A percentile compares a stretch with the other conserved stretches of the same genome.
phyloP scores from a whole-genome alignment of 2,113 vertebrate species.

The Andinoacara biseriatus region DNA sequence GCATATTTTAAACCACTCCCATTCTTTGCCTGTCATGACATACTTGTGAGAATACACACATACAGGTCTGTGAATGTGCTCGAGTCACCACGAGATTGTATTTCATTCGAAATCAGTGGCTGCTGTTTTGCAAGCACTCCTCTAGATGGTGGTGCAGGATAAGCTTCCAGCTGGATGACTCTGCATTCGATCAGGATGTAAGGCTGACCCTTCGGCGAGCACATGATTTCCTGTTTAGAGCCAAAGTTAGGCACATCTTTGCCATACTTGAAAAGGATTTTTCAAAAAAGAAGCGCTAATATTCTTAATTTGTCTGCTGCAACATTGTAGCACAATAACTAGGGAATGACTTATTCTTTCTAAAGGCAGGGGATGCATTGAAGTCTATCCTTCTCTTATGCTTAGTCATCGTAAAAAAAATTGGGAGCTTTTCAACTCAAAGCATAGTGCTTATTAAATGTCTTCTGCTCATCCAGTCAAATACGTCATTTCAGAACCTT shows the following conservation, averaged over 20 bases:
- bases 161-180: not conserved
- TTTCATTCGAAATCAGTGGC: not conserved
- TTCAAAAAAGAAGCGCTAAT: too few relatives aligned
- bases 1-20: not conserved
- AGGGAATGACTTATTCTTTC: too few relatives aligned
- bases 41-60: too few relatives aligned
- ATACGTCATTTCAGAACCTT: not conserved
- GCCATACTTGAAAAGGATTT: too few relatives aligned
- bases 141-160: conserved; percentile 57
- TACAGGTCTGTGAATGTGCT: not conserved
- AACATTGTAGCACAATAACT: not conserved
- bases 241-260: not conserved
- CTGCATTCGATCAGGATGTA: not conserved
- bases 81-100: not conserved
- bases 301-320: not conserved
- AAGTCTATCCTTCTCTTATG: too few relatives aligned
- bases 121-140: not conserved
- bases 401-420: not conserved
- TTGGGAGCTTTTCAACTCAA: too few relatives aligned
- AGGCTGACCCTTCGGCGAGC: not conserved
- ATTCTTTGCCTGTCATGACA: too few relatives aligned
- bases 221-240: not conserved
- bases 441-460: not conserved
- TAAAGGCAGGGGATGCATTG: not conserved
- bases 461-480: not conserved